A percentile compares a stretch with the other conserved stretches of the same genome.
Evolutionary conservation across 2,888 invertebrate species (phyloP).

Genomic region (Cephus spinipes): DNA sequence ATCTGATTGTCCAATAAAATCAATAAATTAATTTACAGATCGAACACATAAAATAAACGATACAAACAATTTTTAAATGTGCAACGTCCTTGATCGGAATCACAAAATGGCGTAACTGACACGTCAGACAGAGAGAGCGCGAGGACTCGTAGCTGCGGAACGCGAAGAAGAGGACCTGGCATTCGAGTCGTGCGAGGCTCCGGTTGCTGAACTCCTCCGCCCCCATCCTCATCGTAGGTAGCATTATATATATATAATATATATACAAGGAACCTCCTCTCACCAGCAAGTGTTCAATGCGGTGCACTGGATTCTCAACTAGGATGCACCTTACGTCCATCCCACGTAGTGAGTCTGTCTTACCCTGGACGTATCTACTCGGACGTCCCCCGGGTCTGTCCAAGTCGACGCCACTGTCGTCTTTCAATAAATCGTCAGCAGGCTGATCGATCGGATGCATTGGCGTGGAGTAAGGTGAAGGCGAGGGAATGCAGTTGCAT

Average conservation of each 20-base stretch:
- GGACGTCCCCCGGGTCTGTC: not conserved
- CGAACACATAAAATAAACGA: too few species aligned
- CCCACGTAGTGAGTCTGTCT: too few species aligned
- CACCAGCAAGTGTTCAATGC: conserved; percentile 6
- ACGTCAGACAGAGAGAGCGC: conserved; percentile 13
- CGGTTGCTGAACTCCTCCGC: conserved; percentile 59
- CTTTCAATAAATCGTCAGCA: conserved; percentile 2
- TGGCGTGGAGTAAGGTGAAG: too few species aligned
- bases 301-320: too few species aligned
- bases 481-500: too few species aligned
- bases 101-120: too few species aligned
- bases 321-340: too few species aligned
- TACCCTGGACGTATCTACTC: too few species aligned
- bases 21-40: too few species aligned
- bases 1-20: too few species aligned
- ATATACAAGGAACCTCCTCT: conserved; percentile 1
- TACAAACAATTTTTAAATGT: too few species aligned
- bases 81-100: too few species aligned
- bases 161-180: conserved; percentile 36
- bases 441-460: not conserved
- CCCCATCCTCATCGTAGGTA: conserved; percentile 35
- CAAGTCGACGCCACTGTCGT: not conserved
- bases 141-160: conserved; percentile 29
- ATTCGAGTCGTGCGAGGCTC: conserved; percentile 51
- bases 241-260: not conserved